Base-by-base conservation (phyloP, 2,797 vertebrate genomes). In the Eremophila alpestris region DNA sequence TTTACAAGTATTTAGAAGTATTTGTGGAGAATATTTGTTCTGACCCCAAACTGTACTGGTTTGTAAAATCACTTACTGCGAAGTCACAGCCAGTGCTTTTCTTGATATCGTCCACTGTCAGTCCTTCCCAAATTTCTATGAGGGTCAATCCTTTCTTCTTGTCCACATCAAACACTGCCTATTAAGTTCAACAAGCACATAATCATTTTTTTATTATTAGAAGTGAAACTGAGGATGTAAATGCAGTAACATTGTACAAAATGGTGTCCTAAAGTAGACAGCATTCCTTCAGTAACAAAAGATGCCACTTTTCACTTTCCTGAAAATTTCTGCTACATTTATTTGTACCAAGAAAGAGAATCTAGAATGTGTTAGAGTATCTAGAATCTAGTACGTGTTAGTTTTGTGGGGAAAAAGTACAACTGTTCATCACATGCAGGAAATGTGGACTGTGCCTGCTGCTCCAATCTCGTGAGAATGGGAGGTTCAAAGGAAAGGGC, bases 141-240 rank as follows among this genome's bases (percentile, higher is more conserved):
- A 99, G 98, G 43, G 98, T 99, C 95, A 99, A 97, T 34, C 99
- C 99, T 81, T 98, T 99, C 85, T 98, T 98, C 95, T 98, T 98
- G 97, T 99, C 98, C 93, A 99, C 99, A 59, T 99, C 99, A 98
- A 99, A 99, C 75, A 99, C 99, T 9, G 99, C 99, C 99, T 99
- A 95, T 40, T 29, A 81, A 56, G 75, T 74, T 85, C 26, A 94
- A 95, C 89, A 59, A 89, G 67, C 67, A 62, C 16, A 82, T 6
- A 54, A 67, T 81, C 27, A 27, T 15, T 62, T 56, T 84, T 73
- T 88, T 52, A 65, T n/a, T 68, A 70, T 17, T 38, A 77, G 69
- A 81, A 48, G 19, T 90, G 19, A 88, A 83, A 85, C 94, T 34
- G 34, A 79, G 38, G 24, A 89, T 52, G 21, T 36, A 68, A 70